Conservation (phyloP, 2,888 invertebrate species). For the Pimpla rufipes region DNA sequence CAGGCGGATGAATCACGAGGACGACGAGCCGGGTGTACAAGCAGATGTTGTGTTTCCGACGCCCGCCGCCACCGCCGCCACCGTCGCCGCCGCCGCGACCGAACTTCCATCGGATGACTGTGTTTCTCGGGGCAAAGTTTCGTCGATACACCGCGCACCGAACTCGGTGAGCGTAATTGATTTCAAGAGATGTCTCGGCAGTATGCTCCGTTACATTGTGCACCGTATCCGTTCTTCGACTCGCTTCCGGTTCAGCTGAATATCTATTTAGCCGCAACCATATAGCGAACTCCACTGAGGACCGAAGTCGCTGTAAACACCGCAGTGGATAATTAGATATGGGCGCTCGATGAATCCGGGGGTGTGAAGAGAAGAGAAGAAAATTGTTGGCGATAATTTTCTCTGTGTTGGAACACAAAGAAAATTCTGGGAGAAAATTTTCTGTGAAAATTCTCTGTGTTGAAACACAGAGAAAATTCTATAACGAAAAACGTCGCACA, state of each 20-base stretch:
- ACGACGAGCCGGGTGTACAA: slow-evolving; percentile 22
- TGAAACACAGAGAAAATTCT: too few relatives aligned
- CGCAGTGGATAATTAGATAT: background rate
- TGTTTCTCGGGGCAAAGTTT: slow-evolving; percentile 41
- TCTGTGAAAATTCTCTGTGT: too few relatives aligned
- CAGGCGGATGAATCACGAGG: slow-evolving; percentile 1
- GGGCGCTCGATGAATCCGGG: background rate
- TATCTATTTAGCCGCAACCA: slow-evolving; percentile 12
- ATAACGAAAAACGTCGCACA: too few relatives aligned
- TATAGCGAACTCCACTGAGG: background rate
- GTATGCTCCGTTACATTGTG: slow-evolving; percentile 6
- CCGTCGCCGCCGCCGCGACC: background rate
- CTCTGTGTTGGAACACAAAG: too few relatives aligned
- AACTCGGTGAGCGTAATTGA: slow-evolving; percentile 25
- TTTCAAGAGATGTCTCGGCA: slow-evolving; percentile 30
- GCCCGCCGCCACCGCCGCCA: background rate
- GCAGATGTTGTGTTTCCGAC: slow-evolving; percentile 53
- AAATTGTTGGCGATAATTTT: too few relatives aligned
- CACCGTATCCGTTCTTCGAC: background rate
- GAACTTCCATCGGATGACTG: slow-evolving; percentile 27
- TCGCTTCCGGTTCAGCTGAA: slow-evolving; percentile 6
- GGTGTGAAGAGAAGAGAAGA: too few relatives aligned
- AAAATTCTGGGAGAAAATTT: too few relatives aligned
- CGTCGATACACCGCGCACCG: slow-evolving; percentile 6
- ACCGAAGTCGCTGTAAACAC: background rate